Evolutionary conservation across 2,797 vertebrate genomes (phyloP).

Genomic region (Rhincodon typus): DNA sequence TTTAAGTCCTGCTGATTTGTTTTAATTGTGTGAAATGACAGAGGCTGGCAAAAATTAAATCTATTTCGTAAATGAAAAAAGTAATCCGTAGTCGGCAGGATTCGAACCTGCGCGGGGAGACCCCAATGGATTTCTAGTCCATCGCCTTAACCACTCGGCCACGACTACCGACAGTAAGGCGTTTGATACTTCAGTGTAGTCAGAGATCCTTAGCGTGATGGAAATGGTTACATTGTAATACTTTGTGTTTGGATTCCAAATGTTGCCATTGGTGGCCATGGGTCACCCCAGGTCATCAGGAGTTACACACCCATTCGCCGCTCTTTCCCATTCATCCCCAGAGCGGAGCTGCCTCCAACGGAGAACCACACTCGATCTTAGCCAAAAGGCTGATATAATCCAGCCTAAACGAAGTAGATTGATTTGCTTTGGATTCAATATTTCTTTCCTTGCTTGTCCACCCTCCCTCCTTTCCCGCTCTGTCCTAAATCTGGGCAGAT

Average conservation of each 20-base stretch:
- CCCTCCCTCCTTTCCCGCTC: background rate
- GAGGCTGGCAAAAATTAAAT: constrained; percentile 40
- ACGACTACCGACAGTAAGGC: no score
- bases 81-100: constrained; percentile 41
- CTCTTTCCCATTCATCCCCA: background rate
- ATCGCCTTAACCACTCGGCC: constrained; percentile 64
- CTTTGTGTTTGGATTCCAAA: no score
- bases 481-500: background rate
- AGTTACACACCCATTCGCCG: no score
- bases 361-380: no score
- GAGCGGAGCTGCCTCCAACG: background rate
- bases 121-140: constrained; percentile 66
- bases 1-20: background rate
- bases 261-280: background rate
- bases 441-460: background rate
- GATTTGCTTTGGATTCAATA: background rate
- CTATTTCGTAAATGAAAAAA: background rate
- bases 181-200: no score
- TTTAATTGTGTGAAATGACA: background rate
- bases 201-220: background rate
- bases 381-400: background rate
- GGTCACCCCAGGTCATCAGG: background rate
- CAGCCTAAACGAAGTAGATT: background rate
- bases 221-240: background rate
- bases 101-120: constrained; percentile 62